Evolutionary conservation across 2,113 vertebrate species (phyloP).

Genomic region (Mola mola): DNA sequence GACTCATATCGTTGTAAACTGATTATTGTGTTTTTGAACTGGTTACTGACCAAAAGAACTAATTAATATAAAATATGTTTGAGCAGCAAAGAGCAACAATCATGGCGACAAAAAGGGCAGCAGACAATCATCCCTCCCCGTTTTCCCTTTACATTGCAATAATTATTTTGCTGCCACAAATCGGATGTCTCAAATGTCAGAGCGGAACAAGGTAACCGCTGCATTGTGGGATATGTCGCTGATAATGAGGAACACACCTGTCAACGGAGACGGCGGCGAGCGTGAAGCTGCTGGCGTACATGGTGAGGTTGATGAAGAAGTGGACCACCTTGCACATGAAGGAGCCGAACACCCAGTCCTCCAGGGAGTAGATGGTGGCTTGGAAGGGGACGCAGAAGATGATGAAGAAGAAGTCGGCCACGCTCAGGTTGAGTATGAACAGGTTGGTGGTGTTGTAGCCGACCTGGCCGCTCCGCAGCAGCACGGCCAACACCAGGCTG

Average conservation of each 20-base stretch:
- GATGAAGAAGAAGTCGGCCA: constrained; percentile 92
- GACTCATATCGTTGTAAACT: too few relatives aligned
- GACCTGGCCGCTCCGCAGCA: constrained; percentile 85
- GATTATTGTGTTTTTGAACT: too few relatives aligned
- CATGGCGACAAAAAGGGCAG: too few relatives aligned
- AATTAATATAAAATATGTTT: too few relatives aligned
- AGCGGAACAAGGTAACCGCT: not conserved
- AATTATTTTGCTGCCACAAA: too few relatives aligned
- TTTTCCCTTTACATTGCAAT: not conserved
- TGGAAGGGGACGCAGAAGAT: constrained; percentile 92
- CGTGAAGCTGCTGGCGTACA: constrained; percentile 93
- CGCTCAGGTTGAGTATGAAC: constrained; percentile 91
- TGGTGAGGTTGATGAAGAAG: constrained; percentile 92
- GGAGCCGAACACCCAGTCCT: constrained; percentile 90
- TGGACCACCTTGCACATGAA: constrained; percentile 91
- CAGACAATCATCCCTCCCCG: too few relatives aligned
- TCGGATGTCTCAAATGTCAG: too few relatives aligned
- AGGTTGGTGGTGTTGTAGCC: constrained; percentile 89
- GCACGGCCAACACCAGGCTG: constrained; percentile 88
- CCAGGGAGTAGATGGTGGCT: constrained; percentile 90
- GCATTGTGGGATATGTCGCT: not conserved
- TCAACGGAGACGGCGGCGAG: constrained; percentile 88
- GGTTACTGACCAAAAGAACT: too few relatives aligned
- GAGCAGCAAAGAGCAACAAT: too few relatives aligned
- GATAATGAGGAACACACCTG: constrained; percentile 82